Base-by-base conservation (phyloP, 1,140 invertebrate genomes). In the Ephestia elutella region DNA sequence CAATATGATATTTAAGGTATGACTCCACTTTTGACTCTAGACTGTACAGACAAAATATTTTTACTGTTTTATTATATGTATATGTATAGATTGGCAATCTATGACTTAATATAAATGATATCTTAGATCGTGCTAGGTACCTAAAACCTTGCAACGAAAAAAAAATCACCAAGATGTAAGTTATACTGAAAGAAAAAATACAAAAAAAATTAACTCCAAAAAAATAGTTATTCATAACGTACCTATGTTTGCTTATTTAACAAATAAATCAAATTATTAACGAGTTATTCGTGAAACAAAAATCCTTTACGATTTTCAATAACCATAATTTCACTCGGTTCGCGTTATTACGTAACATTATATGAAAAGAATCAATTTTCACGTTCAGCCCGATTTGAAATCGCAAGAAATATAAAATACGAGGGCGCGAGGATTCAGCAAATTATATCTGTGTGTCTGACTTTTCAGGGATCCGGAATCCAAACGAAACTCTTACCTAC, bases 381-480 rank as follows among this genome's bases (percentile, higher is more conserved):
- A 44, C 38, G 38, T 44, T 44, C 38, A 13, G 15, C 15, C 38
- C 38, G 15, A 17, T 15, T 44, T 44, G 38, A 11, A 32, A 32
- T 32, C 30, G 30, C 30, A 7, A 32, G 38, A 44, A 44, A 44
- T 44, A 44, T 44, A 15, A 44, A 44, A 44, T 44, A 17, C 15
- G 38, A 44, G 13, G 32, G 32, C 32, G 32, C 32, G 32, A 38
- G 38, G 62, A 58, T 63, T 65, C 54, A 44, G 38, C 56, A 49
- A 57, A 63, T 65, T 71, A 64, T 68, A 57, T 55, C 58, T 32
- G 56, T 59, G 54, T 59, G 60, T 65, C 19, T 58, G 58, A 57
- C 53, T n/a, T 30, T 28, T 50, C 9, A 50, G 10, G 18, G 20
- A 20, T 50, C 20, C 17, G 9, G 0, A 50, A 20, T 19, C 9